Percentiles rank a stretch among this genome's conserved stretches.
These are phyloP conservation scores for Megastigmus dorsalis DNA, from an alignment of 2,888 invertebrate genomes.

Conservation along the genomic window DNA sequence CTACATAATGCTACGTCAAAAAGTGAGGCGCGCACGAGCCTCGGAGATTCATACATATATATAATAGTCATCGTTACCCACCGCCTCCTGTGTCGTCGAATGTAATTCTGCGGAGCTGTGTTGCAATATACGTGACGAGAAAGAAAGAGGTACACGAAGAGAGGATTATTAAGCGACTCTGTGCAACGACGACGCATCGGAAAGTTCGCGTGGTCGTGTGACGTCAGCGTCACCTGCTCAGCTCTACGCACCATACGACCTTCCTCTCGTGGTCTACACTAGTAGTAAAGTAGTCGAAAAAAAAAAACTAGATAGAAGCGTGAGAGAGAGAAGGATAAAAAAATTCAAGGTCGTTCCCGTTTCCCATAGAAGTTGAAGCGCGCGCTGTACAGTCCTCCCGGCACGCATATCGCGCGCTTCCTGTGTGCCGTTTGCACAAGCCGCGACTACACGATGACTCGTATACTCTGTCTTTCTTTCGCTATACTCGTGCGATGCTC, in stretches of 20 bases:
- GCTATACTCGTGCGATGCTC: background rate
- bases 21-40: too few species aligned
- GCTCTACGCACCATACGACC: background rate
- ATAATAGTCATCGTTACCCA: too few species aligned
- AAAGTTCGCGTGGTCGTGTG: background rate
- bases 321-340: constrained; percentile 36
- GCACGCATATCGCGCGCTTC: constrained; percentile 53
- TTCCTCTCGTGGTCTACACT: too few species aligned
- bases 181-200: too few species aligned
- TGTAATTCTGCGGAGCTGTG: background rate
- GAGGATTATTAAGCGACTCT: too few species aligned
- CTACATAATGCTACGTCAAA: background rate
- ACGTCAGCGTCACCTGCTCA: background rate
- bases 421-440: constrained; percentile 38
- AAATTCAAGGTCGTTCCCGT: constrained; percentile 71
- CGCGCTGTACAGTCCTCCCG: constrained; percentile 1
- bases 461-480: too few species aligned
- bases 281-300: constrained; percentile 28
- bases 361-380: constrained; percentile 60
- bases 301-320: too few species aligned
- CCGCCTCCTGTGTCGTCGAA: too few species aligned
- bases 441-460: background rate
- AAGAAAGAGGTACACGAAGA: too few species aligned
- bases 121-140: background rate
- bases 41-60: too few species aligned